phyloP scores from a whole-genome alignment of 1,140 invertebrate species.

The Macrotrachela quadricornifera region DNA sequence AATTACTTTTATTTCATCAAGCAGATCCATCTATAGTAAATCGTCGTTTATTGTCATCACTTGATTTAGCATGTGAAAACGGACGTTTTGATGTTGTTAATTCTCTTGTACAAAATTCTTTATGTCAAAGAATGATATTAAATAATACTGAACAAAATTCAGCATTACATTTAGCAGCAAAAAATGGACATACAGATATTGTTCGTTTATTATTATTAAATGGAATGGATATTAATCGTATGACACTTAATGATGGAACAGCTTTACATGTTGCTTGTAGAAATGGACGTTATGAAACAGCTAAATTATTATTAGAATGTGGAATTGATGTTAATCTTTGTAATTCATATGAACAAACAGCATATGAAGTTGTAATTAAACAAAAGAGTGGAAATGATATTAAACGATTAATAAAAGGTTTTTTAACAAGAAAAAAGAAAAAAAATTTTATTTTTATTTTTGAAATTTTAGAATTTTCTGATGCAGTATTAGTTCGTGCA shows the following conservation, averaged over 20 bases:
- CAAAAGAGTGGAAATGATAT: constrained; percentile 29
- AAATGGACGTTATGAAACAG: constrained; percentile 29
- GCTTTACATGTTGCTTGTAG: constrained; percentile 31
- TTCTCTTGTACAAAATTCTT: neutral
- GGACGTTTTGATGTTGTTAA: constrained; percentile 25
- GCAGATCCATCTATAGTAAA: too few relatives aligned
- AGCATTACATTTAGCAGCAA: constrained; percentile 30
- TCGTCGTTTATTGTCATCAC: constrained; percentile 16
- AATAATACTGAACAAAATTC: constrained; percentile 1
- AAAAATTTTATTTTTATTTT: too few relatives aligned
- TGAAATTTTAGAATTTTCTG: too few relatives aligned
- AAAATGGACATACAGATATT: constrained; percentile 31
- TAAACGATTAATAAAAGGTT: constrained; percentile 32
- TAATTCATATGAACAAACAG: constrained; percentile 33
- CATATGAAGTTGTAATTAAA: constrained; percentile 31
- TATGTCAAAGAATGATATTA: neutral
- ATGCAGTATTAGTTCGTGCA: neutral
- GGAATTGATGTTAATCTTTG: constrained; percentile 30
- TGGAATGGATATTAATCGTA: constrained; percentile 10
- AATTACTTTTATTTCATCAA: too few relatives aligned
- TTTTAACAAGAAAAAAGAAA: neutral
- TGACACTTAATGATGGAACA: constrained; percentile 21
- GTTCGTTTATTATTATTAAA: constrained; percentile 30
- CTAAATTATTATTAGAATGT: constrained; percentile 29
- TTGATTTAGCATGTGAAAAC: constrained; percentile 33